These are phyloP conservation scores for Artemia sinica DNA, from an alignment of 2,888 invertebrate species.

Conservation along the genomic window DNA sequence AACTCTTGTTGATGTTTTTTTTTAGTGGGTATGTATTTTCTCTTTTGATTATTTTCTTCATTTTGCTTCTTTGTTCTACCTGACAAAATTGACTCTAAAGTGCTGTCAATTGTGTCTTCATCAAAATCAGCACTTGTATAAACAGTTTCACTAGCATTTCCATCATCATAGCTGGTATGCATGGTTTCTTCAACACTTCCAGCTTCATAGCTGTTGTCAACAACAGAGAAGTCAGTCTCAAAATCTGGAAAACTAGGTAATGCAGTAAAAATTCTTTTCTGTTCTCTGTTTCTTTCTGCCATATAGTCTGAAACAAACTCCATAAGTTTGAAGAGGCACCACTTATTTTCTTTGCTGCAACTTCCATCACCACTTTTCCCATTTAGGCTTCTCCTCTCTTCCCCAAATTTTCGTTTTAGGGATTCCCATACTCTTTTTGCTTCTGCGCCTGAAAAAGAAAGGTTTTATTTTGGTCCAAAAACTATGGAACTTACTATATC, in stretches of 20 bases:
- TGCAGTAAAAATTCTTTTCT: conserved; percentile 7
- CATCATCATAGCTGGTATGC: too few relatives aligned
- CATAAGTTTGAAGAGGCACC: conserved; percentile 11
- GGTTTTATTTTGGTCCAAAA: background rate
- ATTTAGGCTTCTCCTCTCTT: background rate
- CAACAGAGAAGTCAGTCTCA: background rate
- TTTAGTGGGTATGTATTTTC: background rate
- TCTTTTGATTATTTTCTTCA: too few relatives aligned
- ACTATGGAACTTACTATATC: too few relatives aligned
- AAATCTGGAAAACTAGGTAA: background rate
- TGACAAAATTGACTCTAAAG: too few relatives aligned
- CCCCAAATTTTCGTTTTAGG: background rate
- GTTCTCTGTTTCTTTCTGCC: conserved; percentile 1
- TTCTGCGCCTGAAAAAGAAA: background rate
- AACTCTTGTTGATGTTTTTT: conserved; percentile 1
- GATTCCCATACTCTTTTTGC: conserved; percentile 8
- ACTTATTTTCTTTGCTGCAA: background rate
- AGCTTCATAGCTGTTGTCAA: background rate
- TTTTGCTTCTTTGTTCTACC: too few relatives aligned
- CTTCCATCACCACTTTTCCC: background rate
- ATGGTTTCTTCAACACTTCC: background rate
- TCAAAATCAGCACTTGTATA: too few relatives aligned
- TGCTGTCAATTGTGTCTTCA: too few relatives aligned
- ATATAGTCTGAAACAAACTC: background rate
- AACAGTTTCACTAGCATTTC: too few relatives aligned